Conservation (phyloP, 2,888 invertebrate genomes). For the Mesochorus sp. region DNA sequence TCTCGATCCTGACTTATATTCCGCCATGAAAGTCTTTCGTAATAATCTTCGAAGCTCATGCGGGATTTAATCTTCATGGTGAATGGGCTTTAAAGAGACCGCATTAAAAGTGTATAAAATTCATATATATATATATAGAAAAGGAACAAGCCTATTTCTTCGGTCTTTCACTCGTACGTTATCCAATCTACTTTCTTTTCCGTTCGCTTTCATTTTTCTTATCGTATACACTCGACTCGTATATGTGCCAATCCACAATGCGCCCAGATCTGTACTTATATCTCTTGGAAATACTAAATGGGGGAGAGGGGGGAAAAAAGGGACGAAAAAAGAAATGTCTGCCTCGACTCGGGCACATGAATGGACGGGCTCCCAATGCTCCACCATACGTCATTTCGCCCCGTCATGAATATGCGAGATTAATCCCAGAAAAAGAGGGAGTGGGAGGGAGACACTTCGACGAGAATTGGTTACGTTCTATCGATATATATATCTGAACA, state of each 20-base stretch:
- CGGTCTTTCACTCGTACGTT: conserved; percentile 18
- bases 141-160: no score
- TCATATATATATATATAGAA: no score
- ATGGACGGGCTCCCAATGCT: conserved; percentile 26
- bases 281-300: conserved; percentile 26
- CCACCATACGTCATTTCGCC: conserved; percentile 34
- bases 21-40: no score
- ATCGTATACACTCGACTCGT: conserved; percentile 28
- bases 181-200: conserved; percentile 38
- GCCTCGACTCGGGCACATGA: background rate
- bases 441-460: conserved; percentile 1
- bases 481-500: conserved; percentile 18
- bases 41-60: no score
- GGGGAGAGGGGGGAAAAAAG: conserved; percentile 11
- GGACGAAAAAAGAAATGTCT: conserved; percentile 31
- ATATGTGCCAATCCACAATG: conserved; percentile 55
- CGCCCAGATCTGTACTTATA: conserved; percentile 40
- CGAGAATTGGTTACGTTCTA: conserved; percentile 21
- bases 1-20: no score
- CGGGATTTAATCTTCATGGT: no score
- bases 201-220: conserved; percentile 39
- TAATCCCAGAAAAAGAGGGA: conserved; percentile 22
- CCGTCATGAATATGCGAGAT: conserved; percentile 58
- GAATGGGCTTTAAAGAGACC: no score
- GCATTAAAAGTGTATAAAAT: no score